A percentile compares a stretch with the other conserved stretches of the same genome.
Conservation (phyloP, 2,888 invertebrate genomes). For the Sussaba pulchella region DNA sequence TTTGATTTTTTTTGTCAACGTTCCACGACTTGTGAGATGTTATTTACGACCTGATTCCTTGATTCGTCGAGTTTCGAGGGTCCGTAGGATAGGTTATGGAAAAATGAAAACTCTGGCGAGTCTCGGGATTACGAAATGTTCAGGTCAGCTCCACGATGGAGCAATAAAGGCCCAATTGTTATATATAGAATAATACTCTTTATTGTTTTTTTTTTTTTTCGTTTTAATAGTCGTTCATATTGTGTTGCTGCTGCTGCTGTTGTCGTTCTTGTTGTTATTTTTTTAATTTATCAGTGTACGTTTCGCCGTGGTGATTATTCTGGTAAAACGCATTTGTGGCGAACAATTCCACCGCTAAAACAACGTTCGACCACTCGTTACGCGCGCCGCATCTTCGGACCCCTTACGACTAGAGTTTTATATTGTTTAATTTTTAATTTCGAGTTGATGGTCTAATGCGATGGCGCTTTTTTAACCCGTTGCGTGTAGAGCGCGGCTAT, state of each 20-base stretch:
- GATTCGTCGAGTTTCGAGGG: too few relatives aligned
- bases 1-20: too few relatives aligned
- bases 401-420: constrained; percentile 83
- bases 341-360: constrained; percentile 74
- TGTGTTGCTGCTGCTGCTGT: constrained; percentile 75
- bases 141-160: constrained; percentile 40
- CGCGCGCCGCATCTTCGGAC: constrained; percentile 68
- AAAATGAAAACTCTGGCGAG: too few relatives aligned
- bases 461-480: too few relatives aligned
- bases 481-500: too few relatives aligned
- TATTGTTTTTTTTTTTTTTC: constrained; percentile 81
- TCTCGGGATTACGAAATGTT: not conserved
- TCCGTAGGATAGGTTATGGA: too few relatives aligned
- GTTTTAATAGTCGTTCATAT: constrained; percentile 81
- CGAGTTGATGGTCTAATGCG: too few relatives aligned
- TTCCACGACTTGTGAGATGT: too few relatives aligned
- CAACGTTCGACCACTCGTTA: constrained; percentile 77
- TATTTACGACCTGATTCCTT: too few relatives aligned
- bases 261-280: constrained; percentile 58
- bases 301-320: constrained; percentile 74
- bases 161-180: constrained; percentile 73
- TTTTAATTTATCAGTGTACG: constrained; percentile 67
- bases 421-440: too few relatives aligned
- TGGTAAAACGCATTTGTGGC: constrained; percentile 78
- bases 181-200: constrained; percentile 85